Evolutionary conservation across 2,797 vertebrate species (phyloP).

Genomic region (Morelia viridis): DNA sequence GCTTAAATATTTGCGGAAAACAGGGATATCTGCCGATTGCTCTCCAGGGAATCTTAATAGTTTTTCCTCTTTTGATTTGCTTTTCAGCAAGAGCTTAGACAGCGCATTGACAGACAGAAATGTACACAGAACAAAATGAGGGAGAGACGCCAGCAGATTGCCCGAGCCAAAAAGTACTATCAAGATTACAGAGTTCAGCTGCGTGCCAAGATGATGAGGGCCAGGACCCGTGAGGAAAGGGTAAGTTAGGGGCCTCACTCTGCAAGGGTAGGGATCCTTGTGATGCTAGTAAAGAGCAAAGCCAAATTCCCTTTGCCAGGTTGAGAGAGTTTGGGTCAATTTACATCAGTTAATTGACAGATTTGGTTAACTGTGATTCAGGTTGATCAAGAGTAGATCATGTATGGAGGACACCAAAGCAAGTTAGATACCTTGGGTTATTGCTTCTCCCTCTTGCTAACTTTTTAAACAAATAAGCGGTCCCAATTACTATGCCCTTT

Average conservation of each 20-base stretch:
- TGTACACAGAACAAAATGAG: conserved; percentile 80
- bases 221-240: conserved; percentile 88
- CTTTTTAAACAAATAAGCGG: background rate
- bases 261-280: background rate
- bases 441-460: background rate
- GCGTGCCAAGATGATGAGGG: conserved; percentile 84
- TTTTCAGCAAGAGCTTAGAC: conserved; percentile 81
- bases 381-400: background rate
- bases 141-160: conserved; percentile 86
- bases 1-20: background rate
- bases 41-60: background rate
- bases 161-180: conserved; percentile 87
- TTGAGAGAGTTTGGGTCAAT: background rate
- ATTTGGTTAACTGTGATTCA: background rate
- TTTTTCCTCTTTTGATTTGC: conserved; percentile 12
- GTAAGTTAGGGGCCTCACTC: conserved; percentile 64
- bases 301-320: background rate
- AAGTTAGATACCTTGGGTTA: background rate
- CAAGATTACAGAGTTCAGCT: conserved; percentile 87
- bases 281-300: background rate
- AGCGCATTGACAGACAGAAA: conserved; percentile 83
- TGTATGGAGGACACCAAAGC: background rate
- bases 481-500: background rate
- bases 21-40: background rate
- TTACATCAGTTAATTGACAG: background rate